Evolutionary conservation across 2,113 vertebrate species (phyloP).

Genomic region (Dipodomys merriami): DNA sequence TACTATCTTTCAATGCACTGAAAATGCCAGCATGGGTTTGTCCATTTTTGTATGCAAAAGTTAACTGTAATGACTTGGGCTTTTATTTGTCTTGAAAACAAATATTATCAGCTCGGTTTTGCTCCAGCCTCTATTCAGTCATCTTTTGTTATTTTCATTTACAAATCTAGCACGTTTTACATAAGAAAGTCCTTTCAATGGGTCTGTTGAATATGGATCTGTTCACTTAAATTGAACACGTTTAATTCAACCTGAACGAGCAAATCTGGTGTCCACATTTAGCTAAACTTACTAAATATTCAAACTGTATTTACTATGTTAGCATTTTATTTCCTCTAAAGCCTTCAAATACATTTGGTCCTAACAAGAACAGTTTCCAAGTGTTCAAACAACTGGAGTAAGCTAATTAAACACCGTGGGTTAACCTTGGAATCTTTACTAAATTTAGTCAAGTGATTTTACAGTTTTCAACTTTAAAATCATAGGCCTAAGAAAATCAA

Average conservation of each 20-base stretch:
- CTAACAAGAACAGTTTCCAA: not conserved
- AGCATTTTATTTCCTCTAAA: conserved; percentile 33
- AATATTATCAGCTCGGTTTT: too few relatives aligned
- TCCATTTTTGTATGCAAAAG: too few relatives aligned
- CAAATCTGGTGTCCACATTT: not conserved
- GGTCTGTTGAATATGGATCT: not conserved
- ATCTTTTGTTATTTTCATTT: not conserved
- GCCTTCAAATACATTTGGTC: not conserved
- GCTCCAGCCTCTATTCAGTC: too few relatives aligned
- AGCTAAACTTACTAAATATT: conserved; percentile 45
- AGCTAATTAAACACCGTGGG: not conserved
- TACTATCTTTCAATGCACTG: too few relatives aligned
- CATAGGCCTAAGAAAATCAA: not conserved
- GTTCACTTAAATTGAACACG: not conserved
- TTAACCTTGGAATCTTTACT: not conserved
- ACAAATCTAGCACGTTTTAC: conserved; percentile 34
- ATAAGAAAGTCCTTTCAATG: conserved; percentile 21
- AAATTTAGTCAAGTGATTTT: conserved; percentile 18
- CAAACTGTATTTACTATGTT: not conserved
- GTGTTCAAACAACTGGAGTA: conserved; percentile 13
- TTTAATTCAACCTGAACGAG: not conserved
- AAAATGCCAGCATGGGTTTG: too few relatives aligned
- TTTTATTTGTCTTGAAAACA: too few relatives aligned
- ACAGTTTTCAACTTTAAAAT: conserved; percentile 37
- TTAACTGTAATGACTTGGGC: too few relatives aligned